Percentiles rank a stretch among this genome's conserved stretches.
phyloP scores from a whole-genome alignment of 2,888 invertebrate species.

The Dusona sp. region DNA sequence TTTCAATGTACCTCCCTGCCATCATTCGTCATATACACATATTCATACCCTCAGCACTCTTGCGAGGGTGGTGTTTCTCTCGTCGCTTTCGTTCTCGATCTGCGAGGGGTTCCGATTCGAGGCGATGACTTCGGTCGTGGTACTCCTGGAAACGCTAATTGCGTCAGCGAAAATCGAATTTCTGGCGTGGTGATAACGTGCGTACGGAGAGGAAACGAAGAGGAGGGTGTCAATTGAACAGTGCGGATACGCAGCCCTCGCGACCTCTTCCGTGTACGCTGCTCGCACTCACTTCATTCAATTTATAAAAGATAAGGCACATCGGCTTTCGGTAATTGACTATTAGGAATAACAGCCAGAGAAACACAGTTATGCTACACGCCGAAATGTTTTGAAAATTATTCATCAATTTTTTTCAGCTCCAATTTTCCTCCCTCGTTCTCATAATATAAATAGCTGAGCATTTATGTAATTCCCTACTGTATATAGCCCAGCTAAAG shows the following conservation, averaged over 20 bases:
- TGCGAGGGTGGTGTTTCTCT: conserved; percentile 33
- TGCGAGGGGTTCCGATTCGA: conserved; percentile 24
- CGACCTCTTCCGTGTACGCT: conserved; percentile 6
- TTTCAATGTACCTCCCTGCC: conserved; percentile 60
- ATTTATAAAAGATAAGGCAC: conserved; percentile 44
- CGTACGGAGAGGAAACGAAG: conserved; percentile 21
- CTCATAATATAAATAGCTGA: neutral
- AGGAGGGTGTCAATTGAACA: neutral
- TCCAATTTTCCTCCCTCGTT: neutral
- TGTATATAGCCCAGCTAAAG: neutral
- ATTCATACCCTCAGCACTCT: conserved; percentile 28
- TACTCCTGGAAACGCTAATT: conserved; percentile 65
- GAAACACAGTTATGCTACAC: neutral
- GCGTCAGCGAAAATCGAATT: conserved; percentile 68
- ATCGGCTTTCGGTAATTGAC: neutral
- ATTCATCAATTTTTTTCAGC: neutral
- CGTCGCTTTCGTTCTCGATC: conserved; percentile 52
- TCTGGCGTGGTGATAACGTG: conserved; percentile 64
- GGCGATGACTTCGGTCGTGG: conserved; percentile 42
- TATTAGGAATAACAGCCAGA: neutral
- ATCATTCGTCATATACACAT: conserved; percentile 25
- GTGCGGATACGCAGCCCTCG: conserved; percentile 26
- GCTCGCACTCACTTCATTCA: conserved; percentile 10
- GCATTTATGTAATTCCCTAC: neutral
- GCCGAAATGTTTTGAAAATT: neutral